These are phyloP conservation scores for Atlantisia rogersi DNA, from an alignment of 2,113 vertebrate species.

Conservation along the genomic window DNA sequence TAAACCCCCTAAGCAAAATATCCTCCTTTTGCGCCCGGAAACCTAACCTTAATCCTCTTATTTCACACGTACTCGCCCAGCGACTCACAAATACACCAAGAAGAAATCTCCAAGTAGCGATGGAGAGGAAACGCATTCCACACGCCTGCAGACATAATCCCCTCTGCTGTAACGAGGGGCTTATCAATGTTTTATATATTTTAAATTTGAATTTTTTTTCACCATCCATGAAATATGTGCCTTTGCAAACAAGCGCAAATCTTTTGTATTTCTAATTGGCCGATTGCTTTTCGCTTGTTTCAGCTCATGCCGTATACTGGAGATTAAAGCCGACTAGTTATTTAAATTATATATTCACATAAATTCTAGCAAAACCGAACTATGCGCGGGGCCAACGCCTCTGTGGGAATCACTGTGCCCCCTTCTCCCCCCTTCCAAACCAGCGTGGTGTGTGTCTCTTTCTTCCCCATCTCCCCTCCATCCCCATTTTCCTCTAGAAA, in stretches of 20 bases:
- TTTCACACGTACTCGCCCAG: background rate
- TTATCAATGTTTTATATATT: constrained; percentile 45
- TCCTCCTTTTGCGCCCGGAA: background rate
- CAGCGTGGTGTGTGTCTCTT: background rate
- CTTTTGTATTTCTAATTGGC: background rate
- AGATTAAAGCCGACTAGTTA: background rate
- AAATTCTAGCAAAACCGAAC: background rate
- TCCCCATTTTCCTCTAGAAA: constrained; percentile 38
- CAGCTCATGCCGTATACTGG: background rate
- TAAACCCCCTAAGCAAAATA: constrained; percentile 29
- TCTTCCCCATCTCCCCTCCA: background rate
- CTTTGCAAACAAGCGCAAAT: background rate
- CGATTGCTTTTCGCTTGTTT: background rate
- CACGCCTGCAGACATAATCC: constrained; percentile 18
- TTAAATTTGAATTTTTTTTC: background rate
- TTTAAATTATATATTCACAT: constrained; percentile 33
- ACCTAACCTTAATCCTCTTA: constrained; percentile 1
- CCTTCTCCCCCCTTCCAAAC: background rate
- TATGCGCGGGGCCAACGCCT: background rate
- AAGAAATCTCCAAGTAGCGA: background rate
- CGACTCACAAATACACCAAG: background rate
- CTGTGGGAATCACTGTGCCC: background rate
- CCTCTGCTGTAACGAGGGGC: background rate
- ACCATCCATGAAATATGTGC: background rate
- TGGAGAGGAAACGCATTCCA: constrained; percentile 21